Conservation (phyloP, 2,113 vertebrate species). For the Echinops telfairi region DNA sequence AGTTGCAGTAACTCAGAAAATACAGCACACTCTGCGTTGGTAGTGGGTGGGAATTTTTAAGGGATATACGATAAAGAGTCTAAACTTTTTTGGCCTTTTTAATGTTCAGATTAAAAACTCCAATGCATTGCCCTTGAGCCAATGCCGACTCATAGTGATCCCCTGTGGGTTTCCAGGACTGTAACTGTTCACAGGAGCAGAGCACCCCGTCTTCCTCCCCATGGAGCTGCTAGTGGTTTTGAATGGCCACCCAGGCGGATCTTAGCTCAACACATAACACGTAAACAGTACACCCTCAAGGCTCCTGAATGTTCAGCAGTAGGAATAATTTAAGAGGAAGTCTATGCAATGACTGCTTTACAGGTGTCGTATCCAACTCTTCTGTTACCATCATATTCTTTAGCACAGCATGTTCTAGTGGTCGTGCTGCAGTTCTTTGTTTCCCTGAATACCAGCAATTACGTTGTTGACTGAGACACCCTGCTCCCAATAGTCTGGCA, state of each 20-base stretch:
- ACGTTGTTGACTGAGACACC: not conserved
- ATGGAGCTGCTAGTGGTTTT: too few species aligned
- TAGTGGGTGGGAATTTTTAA: not conserved
- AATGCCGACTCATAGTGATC: too few species aligned
- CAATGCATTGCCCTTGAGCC: too few species aligned
- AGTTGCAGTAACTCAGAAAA: not conserved
- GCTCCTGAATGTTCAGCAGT: too few species aligned
- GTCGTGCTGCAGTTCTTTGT: not conserved
- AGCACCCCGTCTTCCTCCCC: too few species aligned
- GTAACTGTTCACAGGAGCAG: too few species aligned
- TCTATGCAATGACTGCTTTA: not conserved
- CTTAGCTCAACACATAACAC: too few species aligned
- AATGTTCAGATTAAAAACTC: too few species aligned
- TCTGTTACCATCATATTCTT: not conserved
- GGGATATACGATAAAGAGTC: not conserved
- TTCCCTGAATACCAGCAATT: not conserved
- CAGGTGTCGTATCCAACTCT: not conserved
- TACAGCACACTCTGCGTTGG: not conserved
- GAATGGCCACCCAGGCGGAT: too few species aligned
- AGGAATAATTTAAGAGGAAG: too few species aligned
- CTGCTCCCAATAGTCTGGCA: not conserved
- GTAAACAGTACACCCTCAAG: too few species aligned
- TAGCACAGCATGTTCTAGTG: not conserved
- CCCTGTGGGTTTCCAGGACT: too few species aligned
- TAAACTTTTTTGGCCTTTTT: not conserved